Conservation (phyloP, 2,797 vertebrate genomes). For the Tinamus major region DNA sequence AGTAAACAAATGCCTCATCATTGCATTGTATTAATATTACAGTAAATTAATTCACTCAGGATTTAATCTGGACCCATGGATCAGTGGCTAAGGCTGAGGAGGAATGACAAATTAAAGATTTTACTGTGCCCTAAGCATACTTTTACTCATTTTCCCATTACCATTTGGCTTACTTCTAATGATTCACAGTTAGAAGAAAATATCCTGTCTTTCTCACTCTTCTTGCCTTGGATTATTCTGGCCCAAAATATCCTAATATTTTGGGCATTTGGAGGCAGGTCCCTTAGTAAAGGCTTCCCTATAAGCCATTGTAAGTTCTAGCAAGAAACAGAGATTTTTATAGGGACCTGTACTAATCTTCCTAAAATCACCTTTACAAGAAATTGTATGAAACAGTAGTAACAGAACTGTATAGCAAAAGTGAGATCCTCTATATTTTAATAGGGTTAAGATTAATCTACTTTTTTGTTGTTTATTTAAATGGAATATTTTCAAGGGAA, state of each 20-base stretch:
- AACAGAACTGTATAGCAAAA: not conserved
- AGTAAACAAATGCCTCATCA: conserved; percentile 54
- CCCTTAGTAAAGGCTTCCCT: not conserved
- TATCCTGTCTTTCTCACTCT: not conserved
- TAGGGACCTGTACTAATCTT: rapidly evolving
- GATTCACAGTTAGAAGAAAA: conserved; percentile 66
- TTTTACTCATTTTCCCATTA: conserved; percentile 71
- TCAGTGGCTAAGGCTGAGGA: conserved; percentile 65
- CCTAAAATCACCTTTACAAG: not conserved
- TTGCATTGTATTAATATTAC: conserved; percentile 48
- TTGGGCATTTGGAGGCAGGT: not conserved
- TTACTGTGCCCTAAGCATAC: conserved; percentile 66
- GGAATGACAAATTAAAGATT: conserved; percentile 75
- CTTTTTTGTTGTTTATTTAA: not conserved
- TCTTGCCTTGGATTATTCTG: not conserved
- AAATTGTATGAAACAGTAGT: not conserved
- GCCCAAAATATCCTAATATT: not conserved
- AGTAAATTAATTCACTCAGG: conserved; percentile 70
- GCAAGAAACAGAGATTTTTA: not conserved
- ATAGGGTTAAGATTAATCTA: not conserved
- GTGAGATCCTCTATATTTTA: not conserved
- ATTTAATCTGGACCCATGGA: conserved; percentile 75
- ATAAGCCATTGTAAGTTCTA: not conserved
- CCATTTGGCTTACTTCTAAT: conserved; percentile 71
- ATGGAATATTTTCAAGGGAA: not conserved